A percentile compares a stretch with the other conserved stretches of the same genome.
phyloP scores from a whole-genome alignment of 2,113 vertebrate species.

The Hystrix brachyura region DNA sequence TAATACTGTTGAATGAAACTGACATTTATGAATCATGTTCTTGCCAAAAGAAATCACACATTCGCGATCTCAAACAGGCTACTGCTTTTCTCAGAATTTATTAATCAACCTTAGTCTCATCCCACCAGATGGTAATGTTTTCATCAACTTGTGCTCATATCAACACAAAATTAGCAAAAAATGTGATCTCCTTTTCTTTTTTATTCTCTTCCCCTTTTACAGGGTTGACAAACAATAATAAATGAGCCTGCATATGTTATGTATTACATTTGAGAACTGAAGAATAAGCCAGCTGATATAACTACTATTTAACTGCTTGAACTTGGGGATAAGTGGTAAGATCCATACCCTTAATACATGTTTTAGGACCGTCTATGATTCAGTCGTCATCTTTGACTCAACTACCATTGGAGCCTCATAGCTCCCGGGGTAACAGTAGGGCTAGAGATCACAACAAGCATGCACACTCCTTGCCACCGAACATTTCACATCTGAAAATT shows the following conservation, averaged over 20 bases:
- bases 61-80: not conserved
- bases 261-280: not conserved
- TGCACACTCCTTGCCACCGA: not conserved
- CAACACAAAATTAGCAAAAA: conserved; percentile 12
- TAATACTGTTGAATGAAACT: conserved; percentile 63
- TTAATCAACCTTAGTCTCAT: not conserved
- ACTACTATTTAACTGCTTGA: not conserved
- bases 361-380: not conserved
- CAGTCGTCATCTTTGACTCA: not conserved
- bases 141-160: not conserved
- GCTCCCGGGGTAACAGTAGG: not conserved
- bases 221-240: not conserved
- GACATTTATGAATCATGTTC: conserved; percentile 54
- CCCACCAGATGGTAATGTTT: not conserved
- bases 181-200: not conserved
- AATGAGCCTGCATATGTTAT: not conserved
- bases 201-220: not conserved
- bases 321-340: not conserved
- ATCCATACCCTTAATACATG: not conserved
- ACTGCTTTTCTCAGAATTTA: conserved; percentile 40
- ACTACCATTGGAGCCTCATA: not conserved
- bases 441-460: not conserved
- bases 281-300: not conserved
- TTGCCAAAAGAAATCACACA: conserved; percentile 27
- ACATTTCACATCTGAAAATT: not conserved